Evolutionary conservation across 1,140 invertebrate species (phyloP), one percentile per base, ranked within the genome.

Genomic region (Drosophila novamexicana): DNA sequence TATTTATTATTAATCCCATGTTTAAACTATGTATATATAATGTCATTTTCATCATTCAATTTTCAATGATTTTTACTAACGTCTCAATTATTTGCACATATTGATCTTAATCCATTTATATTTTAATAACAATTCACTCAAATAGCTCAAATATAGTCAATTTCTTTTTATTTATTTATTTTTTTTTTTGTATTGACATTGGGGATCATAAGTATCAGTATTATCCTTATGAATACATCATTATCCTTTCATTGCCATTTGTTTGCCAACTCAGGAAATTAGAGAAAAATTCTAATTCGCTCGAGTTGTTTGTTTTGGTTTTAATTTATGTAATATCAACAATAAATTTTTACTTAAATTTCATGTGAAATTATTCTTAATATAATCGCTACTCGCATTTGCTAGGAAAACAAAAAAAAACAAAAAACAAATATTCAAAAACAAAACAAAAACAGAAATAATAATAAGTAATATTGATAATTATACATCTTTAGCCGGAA

Each of bases 51-150:
- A 90, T 89, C 84, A 89, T 89, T 89, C 67, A 79, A 29, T 40
- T 81, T 89, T 65, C 78, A 84, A 90, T 89, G 85, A 90, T 89
- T 84, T 89, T 90, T 89, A 52, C 84, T 89, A 89, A 89, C 81
- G 42, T 81, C 65, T 77, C 69, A 78, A 62, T 77, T 73, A 57
- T 76, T 70, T 79, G 66, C 69, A 71, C 79, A 69, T 79, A 73
- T 71, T 75, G 73, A 73, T 78, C 64, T 75, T 77, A 85, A 70
- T 81, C 61, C 81, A 77, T 82, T 88, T 79, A 89, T 89, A 89
- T 89, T 89, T 89, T 78, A 89, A 89, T 83, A 89, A 89, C 84
- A 89, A 89, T 89, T 89, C 84, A 89, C 85, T 89, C 84, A 89
- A 81, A 75, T 90, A 89, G 85, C 84, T 89, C 81, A 80, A 89